Base-by-base conservation (phyloP, 1,140 invertebrate species). In the Aphidius gifuensis region DNA sequence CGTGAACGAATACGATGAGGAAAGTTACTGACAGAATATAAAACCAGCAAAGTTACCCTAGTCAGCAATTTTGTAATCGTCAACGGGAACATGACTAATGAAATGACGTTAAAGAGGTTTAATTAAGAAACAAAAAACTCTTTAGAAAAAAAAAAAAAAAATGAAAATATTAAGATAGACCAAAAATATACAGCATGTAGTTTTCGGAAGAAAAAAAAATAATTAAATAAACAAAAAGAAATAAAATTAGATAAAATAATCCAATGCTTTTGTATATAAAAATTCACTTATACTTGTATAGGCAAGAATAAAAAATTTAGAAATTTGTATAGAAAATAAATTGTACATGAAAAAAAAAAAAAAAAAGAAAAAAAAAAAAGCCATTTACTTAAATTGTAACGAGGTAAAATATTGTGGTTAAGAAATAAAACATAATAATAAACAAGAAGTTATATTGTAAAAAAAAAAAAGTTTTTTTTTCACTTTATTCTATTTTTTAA, bases 391-490 rank as follows among this genome's bases (percentile, higher is more conserved):
- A 4, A 44, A 21, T 38, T 62, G 45, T 47, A 63, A 58, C 48
- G 61, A 67, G 23, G 23, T 68, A 67, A 68, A 73, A 61, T 54
- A 76, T 72, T 72, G 70, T 73, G 74, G 69, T 76, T 78, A 67
- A 76, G 62, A 66, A 75, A 68, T 70, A 70, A 74, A 68, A 61
- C 64, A 67, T 72, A 73, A 77, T 58, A 78, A 77, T 78, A 76
- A 76, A 78, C 68, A 72, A 71, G 70, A 71, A 60, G 72, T 74
- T 77, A 75, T 77, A 78, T 77, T 78, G 69, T 77, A 78, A 55
- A 45, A 68, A 32, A 32, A 32, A 32, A 32, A 32, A 32, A 1
- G 23, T 23, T 32, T 32, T 32, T 32, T 32, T 3, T 32, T 32
- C 23, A 32, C 4, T 32, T 16, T 16, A 16, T 16, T 32, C 1